A percentile compares a stretch with the other conserved stretches of the same genome.
These are phyloP conservation scores for Thymelicus lineola DNA, from an alignment of 2,888 invertebrate genomes.

Conservation along the genomic window DNA sequence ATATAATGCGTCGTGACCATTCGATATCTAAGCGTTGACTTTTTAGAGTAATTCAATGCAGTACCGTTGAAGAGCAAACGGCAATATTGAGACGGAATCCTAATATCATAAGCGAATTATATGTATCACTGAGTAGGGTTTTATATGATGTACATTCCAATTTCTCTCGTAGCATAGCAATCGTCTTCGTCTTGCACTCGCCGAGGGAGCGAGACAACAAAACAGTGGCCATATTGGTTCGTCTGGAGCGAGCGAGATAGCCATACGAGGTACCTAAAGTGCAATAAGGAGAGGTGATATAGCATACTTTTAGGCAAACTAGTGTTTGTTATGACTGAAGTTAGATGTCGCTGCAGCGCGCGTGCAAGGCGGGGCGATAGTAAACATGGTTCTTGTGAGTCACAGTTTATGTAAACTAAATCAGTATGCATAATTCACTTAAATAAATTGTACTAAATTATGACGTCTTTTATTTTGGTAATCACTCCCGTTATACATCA, in stretches of 20 bases:
- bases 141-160: conserved; percentile 50
- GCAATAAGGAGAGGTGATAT: conserved; percentile 25
- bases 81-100: conserved; percentile 38
- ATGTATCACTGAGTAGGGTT: conserved; percentile 37
- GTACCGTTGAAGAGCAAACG: conserved; percentile 25
- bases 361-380: conserved; percentile 5
- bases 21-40: neutral
- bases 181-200: conserved; percentile 27
- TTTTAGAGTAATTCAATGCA: neutral
- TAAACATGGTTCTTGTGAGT: conserved; percentile 50
- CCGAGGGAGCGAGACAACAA: conserved; percentile 21
- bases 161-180: conserved; percentile 42
- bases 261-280: conserved; percentile 29
- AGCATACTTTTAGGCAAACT: conserved; percentile 5
- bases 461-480: conserved; percentile 46
- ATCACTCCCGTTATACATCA: neutral
- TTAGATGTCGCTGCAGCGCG: neutral
- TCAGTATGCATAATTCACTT: conserved; percentile 74
- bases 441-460: conserved; percentile 71
- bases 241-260: conserved; percentile 18
- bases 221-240: conserved; percentile 11
- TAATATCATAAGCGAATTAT: conserved; percentile 31
- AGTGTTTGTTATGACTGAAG: conserved; percentile 3
- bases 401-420: conserved; percentile 60
- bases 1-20: neutral